Base-by-base conservation (phyloP, 2,888 invertebrate genomes). In the Melanostoma scalare region DNA sequence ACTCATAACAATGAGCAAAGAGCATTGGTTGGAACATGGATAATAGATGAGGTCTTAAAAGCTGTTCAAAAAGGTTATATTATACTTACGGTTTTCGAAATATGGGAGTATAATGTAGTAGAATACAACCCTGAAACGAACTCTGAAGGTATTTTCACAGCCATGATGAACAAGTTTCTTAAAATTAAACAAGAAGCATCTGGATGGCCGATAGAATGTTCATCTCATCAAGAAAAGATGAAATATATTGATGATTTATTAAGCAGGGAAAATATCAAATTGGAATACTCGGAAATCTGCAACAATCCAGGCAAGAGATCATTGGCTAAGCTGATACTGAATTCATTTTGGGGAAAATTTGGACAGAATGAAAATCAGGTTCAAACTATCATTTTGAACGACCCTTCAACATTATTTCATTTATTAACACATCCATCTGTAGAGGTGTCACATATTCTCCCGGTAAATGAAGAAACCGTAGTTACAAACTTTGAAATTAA, bases 331-430 rank as follows among this genome's bases (percentile, higher is more conserved):
- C 53, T 88, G 4, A 86, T 85, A 56, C 50, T 88, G 3, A 89
- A 88, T 65, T 86, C 86, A 0, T 87, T 88, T 73, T 88, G 88
- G 88, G 87, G 88, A n/a, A 87, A 88, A 74, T 87, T 88, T 63
- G 87, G 86, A 0, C 87, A 88, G 48, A 69, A 86, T 1, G 86
- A 87, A 56, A 86, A 87, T 68, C 55, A 84, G 53, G 50, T 67
- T 4, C 77, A 86, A 79, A 85, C 87, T 1, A 73, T 31, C 3
- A 85, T 87, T 6, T 73, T 87, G 9, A 63, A 58, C 9, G 69
- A 85, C 5, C 77, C 73, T 5, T 31, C 2, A 2, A 65, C 75
- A 6, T 36, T 68, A n/a, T 75, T 30, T 60, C 10, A 46, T 6
- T 9, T 75, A 6, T 1, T 75, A 6, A 56, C 75, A 44, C 6